Evolutionary conservation across 2,113 vertebrate species (phyloP).

Genomic region (Oreochromis niloticus): DNA sequence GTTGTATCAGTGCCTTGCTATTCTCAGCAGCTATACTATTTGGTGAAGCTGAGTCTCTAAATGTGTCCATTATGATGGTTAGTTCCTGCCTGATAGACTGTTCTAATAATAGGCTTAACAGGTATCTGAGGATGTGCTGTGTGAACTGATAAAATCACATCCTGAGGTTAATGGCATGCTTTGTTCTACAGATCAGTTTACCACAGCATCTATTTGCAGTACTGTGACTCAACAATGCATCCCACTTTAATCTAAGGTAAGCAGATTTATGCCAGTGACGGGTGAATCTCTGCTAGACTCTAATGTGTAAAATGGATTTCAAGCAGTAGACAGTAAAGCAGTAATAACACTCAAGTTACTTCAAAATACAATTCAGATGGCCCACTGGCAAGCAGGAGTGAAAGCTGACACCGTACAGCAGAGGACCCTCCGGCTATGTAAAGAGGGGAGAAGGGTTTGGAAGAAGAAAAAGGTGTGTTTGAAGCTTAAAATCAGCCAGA

Average conservation of each 20-base stretch:
- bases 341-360: constrained; percentile 19
- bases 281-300: constrained; percentile 13
- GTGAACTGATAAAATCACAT: neutral
- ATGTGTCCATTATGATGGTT: neutral
- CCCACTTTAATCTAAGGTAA: constrained; percentile 43
- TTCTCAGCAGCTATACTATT: neutral
- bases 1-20: neutral
- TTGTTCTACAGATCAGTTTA: neutral
- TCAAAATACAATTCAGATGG: constrained; percentile 3
- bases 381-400: neutral
- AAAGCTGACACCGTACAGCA: constrained; percentile 2
- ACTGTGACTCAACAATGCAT: neutral
- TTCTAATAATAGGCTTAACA: neutral
- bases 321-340: neutral
- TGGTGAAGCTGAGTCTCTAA: neutral
- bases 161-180: neutral
- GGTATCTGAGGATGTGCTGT: neutral
- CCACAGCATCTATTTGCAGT: neutral
- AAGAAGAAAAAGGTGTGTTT: neutral
- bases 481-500: neutral
- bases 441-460: neutral
- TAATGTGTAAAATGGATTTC: constrained; percentile 46
- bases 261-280: constrained; percentile 22
- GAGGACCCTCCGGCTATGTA: neutral
- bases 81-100: neutral